Conservation (phyloP, 2,888 invertebrate species). For the Agriopis marginaria region DNA sequence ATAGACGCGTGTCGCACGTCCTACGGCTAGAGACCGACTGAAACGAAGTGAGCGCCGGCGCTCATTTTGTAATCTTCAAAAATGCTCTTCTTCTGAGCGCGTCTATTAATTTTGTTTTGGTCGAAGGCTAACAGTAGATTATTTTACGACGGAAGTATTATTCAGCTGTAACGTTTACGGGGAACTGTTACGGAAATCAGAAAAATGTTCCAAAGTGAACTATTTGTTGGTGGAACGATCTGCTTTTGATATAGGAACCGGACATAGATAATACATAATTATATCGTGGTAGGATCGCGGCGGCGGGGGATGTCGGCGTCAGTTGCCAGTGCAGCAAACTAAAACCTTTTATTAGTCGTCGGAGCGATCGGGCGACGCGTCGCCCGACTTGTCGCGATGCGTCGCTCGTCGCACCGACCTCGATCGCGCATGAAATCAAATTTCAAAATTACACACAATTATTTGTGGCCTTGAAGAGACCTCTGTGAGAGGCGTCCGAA, state of each 20-base stretch:
- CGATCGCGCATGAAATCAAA: slow-evolving; percentile 40
- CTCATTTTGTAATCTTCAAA: too few species aligned
- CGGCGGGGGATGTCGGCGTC: slow-evolving; percentile 41
- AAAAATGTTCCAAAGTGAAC: neutral
- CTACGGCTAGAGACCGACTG: too few species aligned
- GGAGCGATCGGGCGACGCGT: slow-evolving; percentile 12
- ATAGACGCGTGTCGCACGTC: too few species aligned
- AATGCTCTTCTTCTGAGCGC: too few species aligned
- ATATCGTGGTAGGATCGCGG: slow-evolving; percentile 53
- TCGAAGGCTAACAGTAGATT: too few species aligned
- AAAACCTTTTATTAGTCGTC: slow-evolving; percentile 1
- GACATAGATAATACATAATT: slow-evolving; percentile 41
- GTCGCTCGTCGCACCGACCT: slow-evolving; percentile 3
- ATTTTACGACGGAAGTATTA: too few species aligned
- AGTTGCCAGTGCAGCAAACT: slow-evolving; percentile 26
- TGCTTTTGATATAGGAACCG: neutral
- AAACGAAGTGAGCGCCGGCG: too few species aligned
- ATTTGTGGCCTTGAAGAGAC: slow-evolving; percentile 64
- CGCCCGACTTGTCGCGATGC: slow-evolving; percentile 1
- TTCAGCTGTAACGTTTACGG: too few species aligned
- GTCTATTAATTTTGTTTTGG: too few species aligned
- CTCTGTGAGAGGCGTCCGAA: slow-evolving; percentile 51
- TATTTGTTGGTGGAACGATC: neutral
- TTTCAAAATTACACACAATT: slow-evolving; percentile 52
- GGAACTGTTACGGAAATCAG: neutral